These are phyloP conservation scores for Odobenus rosmarus DNA, from an alignment of 2,113 vertebrate species.

Conservation along the genomic window DNA sequence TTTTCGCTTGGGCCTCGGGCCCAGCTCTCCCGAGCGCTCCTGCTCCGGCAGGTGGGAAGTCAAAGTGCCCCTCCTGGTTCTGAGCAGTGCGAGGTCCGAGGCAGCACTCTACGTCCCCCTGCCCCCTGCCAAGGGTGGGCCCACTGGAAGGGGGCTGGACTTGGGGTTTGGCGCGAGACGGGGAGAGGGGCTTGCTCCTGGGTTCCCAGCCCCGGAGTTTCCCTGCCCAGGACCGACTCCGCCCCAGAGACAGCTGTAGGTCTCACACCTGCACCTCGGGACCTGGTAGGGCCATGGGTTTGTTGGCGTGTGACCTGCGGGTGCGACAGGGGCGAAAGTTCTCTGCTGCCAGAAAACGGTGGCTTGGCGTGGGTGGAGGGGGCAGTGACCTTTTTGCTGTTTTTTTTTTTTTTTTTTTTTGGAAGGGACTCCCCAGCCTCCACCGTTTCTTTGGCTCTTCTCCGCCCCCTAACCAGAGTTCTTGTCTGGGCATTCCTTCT, in stretches of 20 bases:
- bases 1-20: background rate
- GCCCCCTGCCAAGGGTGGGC: background rate
- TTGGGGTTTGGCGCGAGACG: background rate
- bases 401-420: background rate
- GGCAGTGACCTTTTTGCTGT: background rate
- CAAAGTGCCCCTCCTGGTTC: background rate
- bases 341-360: background rate
- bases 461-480: background rate
- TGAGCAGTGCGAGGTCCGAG: background rate
- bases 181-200: background rate
- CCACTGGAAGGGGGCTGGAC: background rate
- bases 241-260: slow-evolving; percentile 1
- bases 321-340: background rate
- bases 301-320: background rate
- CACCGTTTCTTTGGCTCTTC: background rate
- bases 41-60: background rate
- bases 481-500: slow-evolving; percentile 58
- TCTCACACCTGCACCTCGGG: background rate
- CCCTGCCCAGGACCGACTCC: background rate
- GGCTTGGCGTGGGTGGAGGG: background rate
- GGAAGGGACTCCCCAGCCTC: background rate
- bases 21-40: background rate
- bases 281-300: background rate
- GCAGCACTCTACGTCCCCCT: background rate
- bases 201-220: background rate